Conservation (phyloP, 2,888 invertebrate species). For the Periphyllus acericola region DNA sequence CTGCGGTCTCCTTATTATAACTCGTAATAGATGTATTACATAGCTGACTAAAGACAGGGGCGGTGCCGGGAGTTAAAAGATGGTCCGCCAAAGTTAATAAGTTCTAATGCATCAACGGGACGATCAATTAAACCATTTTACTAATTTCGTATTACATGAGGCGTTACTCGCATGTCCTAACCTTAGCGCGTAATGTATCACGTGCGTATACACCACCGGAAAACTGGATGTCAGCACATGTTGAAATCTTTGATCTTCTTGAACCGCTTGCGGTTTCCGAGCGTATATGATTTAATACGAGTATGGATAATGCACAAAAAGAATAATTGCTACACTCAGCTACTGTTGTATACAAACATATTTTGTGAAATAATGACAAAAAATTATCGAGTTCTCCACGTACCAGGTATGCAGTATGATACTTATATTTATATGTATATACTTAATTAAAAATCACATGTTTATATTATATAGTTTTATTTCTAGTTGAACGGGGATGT, state of each 20-base stretch:
- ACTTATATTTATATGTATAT: too few species aligned
- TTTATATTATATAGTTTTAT: too few species aligned
- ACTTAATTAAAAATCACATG: too few species aligned
- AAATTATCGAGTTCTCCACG: not conserved
- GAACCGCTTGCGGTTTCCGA: not conserved
- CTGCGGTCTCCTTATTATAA: conserved; percentile 44
- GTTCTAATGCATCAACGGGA: conserved; percentile 49
- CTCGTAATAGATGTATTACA: conserved; percentile 30
- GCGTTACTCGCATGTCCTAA: conserved; percentile 24
- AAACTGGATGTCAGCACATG: conserved; percentile 30
- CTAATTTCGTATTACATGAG: conserved; percentile 46
- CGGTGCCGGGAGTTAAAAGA: conserved; percentile 39
- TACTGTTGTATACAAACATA: not conserved
- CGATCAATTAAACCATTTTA: conserved; percentile 55
- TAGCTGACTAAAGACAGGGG: conserved; percentile 10
- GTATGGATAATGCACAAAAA: too few species aligned
- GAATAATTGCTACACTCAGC: too few species aligned
- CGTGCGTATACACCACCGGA: not conserved
- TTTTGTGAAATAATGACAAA: not conserved
- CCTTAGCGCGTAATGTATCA: not conserved
- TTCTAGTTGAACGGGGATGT: too few species aligned
- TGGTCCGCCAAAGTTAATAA: conserved; percentile 45
- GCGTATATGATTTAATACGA: too few species aligned
- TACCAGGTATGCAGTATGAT: too few species aligned
- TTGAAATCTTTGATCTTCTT: conserved; percentile 26